Evolutionary conservation across 2,888 invertebrate species (phyloP), one percentile per base, ranked within the genome.

Genomic region (Clistopyga incitator): DNA sequence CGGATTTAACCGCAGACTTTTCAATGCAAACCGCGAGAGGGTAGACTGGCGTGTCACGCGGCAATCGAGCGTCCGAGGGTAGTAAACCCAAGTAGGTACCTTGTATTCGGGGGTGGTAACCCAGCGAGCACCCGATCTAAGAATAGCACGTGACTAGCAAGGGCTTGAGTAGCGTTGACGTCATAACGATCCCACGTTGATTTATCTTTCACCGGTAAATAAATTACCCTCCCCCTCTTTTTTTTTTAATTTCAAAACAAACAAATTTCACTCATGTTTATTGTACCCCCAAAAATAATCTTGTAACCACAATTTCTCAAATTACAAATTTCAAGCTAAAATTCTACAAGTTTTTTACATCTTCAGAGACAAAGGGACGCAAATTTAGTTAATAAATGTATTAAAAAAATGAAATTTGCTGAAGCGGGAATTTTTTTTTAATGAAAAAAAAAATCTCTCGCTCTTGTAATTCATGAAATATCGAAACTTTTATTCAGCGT

Each of bases 101-200:
- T 56, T 29, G 59, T 50, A 70, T 68, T 77, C 77, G 56, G 72
- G 75, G 59, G 34, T 52, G 72, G 68, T 52, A 70, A 68, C 59
- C 78, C 45, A 68, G 13, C 59, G 20, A 59, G 38, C 45, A 77
- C 59, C 59, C 20, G 47, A 25, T 74, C 68, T 20, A 50, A 70
- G 45, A 59, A 61, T 77, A 77, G 68, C 56, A 38, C 59, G 3
- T 45, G 23, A 61, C 23, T 23, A 50, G 38, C 59, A 38, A 25
- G 6, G 54, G 34, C 25, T 42, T 54, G 42, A 25, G 10, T 68
- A 67, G 70, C 50, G 29, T 61, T 34, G 34, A 29, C 70, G 20
- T 42, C 50, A 67, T 20, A 42, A 25, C 38, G 70, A 68, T 50
- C 18, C 65, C 13, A 23, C 25, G 29, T 59, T 34, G 75, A 76